Base-by-base conservation (phyloP, 1,140 invertebrate genomes). In the Ditylenchus dipsaci region DNA sequence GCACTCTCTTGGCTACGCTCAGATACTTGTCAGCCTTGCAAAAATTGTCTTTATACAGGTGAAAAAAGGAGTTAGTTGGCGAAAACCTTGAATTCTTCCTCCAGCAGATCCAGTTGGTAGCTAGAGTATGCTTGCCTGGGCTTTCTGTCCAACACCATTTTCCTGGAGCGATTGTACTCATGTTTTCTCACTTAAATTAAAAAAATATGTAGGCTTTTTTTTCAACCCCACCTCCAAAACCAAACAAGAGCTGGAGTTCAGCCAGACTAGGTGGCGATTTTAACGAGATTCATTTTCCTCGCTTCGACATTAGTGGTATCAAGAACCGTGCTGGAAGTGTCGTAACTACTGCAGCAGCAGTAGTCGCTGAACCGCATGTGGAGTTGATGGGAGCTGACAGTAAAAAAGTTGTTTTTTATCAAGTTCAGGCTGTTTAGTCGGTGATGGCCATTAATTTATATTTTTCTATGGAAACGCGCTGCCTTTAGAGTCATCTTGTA, bases 21-120 rank as follows among this genome's bases (percentile, higher is more conserved):
- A 95, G 85, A 82, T 95, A 96, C 83, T 95, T 95, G 84, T 96
- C 92, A 59, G 90, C 86, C 89, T 90, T n/a, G n/a, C n/a, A n/a
- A 81, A 15, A 58, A 63, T 42, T 63, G 21, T 30, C 56, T 64
- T 15, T 27, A 59, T 45, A 43, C 45, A 57, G 8, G 13, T n/a
- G 29, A 62, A 60, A 53, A 53, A 19, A 7, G 63, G 59, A 15
- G 1, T 21, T 53, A 53, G 49, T 21, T 53, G 1, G 3, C 49
- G 15, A 53, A 19, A 21, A 89, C 89, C 85, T 93, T 94, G 81
- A 96, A 95, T 86, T 95, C 92, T 1, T 88, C 87, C 85, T 96
- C 92, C 1, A 96, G 86, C 71, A 89, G 85, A 81, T 95, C 91
- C 17, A 95, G 83, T 81, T 95, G 93, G 83, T 91, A 93, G 0